These are phyloP conservation scores for Drosophila murphyi DNA, from an alignment of 1,140 invertebrate species.

Conservation along the genomic window DNA sequence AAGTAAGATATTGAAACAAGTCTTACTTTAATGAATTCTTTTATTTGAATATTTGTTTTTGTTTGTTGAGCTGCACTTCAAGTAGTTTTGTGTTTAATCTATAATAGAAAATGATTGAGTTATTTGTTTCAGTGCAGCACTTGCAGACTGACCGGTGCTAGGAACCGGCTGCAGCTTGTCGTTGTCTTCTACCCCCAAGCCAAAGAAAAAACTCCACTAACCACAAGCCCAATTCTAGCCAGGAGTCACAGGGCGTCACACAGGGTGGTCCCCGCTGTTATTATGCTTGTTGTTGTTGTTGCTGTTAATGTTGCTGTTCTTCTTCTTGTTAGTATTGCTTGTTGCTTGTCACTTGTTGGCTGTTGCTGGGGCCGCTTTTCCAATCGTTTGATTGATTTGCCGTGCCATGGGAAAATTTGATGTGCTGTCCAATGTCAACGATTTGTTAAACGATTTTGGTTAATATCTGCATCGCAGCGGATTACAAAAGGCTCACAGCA, in stretches of 20 bases:
- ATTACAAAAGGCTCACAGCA: constrained; percentile 37
- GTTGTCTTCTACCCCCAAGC: background rate
- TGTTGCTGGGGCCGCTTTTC: constrained; percentile 19
- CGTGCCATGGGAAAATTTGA: constrained; percentile 11
- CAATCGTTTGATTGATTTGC: constrained; percentile 49
- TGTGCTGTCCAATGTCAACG: constrained; percentile 33
- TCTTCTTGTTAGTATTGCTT: background rate
- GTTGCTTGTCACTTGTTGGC: background rate
- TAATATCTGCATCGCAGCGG: constrained; percentile 32
- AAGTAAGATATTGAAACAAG: no score
- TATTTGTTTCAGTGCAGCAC: background rate
- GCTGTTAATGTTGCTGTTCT: background rate
- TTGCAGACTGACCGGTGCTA: constrained; percentile 67
- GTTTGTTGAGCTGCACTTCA: no score
- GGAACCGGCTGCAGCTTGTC: constrained; percentile 55
- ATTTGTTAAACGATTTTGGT: constrained; percentile 42
- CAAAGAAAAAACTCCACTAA: background rate
- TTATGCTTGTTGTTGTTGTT: background rate
- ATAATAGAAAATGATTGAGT: no score
- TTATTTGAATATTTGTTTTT: no score
- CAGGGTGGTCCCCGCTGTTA: constrained; percentile 33
- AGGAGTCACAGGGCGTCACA: constrained; percentile 23
- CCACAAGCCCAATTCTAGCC: constrained; percentile 17
- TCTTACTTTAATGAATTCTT: no score
- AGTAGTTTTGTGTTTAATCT: no score